These are phyloP conservation scores for Lithophane semibrunnea DNA, from an alignment of 2,888 invertebrate genomes.

Conservation along the genomic window DNA sequence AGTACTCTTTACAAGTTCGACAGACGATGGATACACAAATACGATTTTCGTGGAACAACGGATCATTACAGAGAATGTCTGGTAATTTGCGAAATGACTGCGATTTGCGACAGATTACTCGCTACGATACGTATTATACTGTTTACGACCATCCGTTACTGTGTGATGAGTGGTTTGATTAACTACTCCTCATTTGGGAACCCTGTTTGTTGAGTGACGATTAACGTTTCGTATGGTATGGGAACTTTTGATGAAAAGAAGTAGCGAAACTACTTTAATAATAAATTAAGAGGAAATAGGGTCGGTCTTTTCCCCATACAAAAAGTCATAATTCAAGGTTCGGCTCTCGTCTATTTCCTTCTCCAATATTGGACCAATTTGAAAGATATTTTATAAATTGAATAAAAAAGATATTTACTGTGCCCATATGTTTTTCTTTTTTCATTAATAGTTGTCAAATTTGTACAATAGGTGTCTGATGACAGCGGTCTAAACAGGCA, in stretches of 20 bases:
- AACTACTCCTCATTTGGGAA: conserved; percentile 19
- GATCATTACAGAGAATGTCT: conserved; percentile 43
- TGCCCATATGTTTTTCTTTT: too few species aligned
- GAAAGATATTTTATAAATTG: too few species aligned
- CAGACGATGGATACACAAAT: conserved; percentile 5
- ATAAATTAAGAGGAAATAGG: too few species aligned
- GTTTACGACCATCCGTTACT: conserved; percentile 33
- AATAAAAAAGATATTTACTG: too few species aligned
- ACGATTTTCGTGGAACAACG: conserved; percentile 27
- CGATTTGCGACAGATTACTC: conserved; percentile 48
- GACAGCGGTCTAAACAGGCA: too few species aligned
- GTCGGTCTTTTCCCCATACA: too few species aligned
- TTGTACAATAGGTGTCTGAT: too few species aligned
- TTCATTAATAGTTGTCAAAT: too few species aligned
- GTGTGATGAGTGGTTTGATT: conserved; percentile 40
- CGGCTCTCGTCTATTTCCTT: too few species aligned
- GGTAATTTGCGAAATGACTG: conserved; percentile 38
- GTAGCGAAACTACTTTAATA: background rate
- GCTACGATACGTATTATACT: conserved; percentile 6
- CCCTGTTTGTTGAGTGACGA: conserved; percentile 1
- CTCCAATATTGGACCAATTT: too few species aligned
- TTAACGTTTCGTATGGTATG: background rate
- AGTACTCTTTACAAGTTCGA: too few species aligned
- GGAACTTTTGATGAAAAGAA: background rate
- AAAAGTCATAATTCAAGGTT: too few species aligned